These are phyloP conservation scores for Stegana nigrithorax DNA, from an alignment of 2,888 invertebrate genomes.

Conservation along the genomic window DNA sequence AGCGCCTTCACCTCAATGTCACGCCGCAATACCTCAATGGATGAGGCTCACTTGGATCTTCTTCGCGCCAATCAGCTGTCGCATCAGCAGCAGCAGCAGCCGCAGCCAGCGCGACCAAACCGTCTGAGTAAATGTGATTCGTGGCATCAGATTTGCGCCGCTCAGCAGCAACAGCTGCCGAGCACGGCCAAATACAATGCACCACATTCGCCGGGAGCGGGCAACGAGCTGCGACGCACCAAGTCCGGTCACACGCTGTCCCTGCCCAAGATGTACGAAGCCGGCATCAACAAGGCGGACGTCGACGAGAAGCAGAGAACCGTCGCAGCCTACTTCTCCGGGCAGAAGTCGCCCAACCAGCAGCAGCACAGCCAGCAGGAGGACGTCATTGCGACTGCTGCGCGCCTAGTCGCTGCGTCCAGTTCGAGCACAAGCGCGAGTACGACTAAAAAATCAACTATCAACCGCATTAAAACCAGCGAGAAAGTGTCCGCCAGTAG, in stretches of 20 bases:
- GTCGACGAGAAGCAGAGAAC: constrained; percentile 78
- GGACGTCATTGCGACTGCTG: constrained; percentile 28
- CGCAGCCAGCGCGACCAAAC: constrained; percentile 44
- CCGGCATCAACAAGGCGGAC: constrained; percentile 77
- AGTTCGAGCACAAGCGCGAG: constrained; percentile 15
- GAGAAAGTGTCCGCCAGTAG: constrained; percentile 70
- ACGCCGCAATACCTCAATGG: constrained; percentile 41
- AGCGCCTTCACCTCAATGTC: constrained; percentile 64
- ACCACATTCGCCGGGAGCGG: constrained; percentile 15
- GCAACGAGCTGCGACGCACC: constrained; percentile 69
- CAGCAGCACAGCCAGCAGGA: no score
- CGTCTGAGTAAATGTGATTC: constrained; percentile 79
- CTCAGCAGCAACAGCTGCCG: constrained; percentile 63
- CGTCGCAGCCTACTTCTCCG: constrained; percentile 79
- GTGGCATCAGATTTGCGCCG: constrained; percentile 78
- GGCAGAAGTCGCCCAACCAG: constrained; percentile 69
- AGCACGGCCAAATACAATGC: constrained; percentile 62
- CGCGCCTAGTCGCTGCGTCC: neutral
- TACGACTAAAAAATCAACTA: constrained; percentile 57
- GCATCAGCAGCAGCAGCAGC: constrained; percentile 29
- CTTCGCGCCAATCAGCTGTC: constrained; percentile 6
- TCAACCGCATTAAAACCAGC: constrained; percentile 70
- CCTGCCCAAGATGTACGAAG: constrained; percentile 84
- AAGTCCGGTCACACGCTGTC: constrained; percentile 82
- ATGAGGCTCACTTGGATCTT: constrained; percentile 1